Evolutionary conservation across 2,888 invertebrate genomes (phyloP), one percentile per base, ranked within the genome.

Genomic region (Timema podura): DNA sequence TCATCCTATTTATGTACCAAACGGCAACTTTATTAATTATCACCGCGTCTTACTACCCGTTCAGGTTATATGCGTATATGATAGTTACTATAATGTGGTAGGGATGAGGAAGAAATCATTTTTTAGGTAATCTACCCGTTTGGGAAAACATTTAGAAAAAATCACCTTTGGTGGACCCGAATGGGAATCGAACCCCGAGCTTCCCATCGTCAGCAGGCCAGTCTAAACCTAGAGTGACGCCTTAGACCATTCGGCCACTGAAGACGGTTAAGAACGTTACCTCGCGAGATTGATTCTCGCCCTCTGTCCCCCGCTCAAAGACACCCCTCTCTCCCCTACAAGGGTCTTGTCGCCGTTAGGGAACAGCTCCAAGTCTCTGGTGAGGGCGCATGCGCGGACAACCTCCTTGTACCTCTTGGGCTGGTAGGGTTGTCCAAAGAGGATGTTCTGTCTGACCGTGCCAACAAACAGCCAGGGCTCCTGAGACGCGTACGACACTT

Each of bases 401-500:
- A 90, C 87, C 49, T 74, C 70, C 44, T 75, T 72, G 69, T 79
- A 80, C 77, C 87, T 84, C 69, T 83, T 83, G 67, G 85, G 82
- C 72, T 89, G 85, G 77, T 83, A 90, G 0, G 85, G 82, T 74
- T 86, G 81, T 0, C 95, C 95, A 79, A 96, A 95, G n/a, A 91
- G 80, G 76, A 96, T 93, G 81, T 96, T 96, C 78, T 94, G 92
- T 67, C 91, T 83, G 1, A 96, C 85, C 1, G 91, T 89, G 15
- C 88, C 87, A 0, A 88, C 88, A 78, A 91, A 91, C 0, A 91
- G 86, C 95, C 95, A 96, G 8, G 95, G 87, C 79, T 95, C 92
- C 81, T 95, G 94, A 74, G 90, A 86, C 0, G 92, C 91, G 80
- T 94, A 95, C 46, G 90, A 88, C 13, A 89, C 71, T 49, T 79